A percentile compares a stretch with the other conserved stretches of the same genome.
Evolutionary conservation across 2,888 invertebrate genomes (phyloP).

Genomic region (Graphium colonna): DNA sequence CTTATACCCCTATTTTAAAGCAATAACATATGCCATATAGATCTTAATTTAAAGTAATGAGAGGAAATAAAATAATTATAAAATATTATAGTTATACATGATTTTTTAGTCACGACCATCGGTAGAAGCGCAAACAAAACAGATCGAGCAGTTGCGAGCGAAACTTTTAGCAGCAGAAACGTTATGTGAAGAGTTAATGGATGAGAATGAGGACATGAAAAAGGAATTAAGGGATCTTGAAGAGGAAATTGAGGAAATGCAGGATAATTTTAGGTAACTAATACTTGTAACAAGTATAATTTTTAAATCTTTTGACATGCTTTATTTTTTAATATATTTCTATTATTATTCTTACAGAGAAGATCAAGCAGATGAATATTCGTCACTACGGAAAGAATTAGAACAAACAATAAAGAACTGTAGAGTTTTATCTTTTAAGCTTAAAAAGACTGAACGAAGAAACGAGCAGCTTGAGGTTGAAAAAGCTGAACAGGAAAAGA

Average conservation of each 20-base stretch:
- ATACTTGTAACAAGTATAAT: no score
- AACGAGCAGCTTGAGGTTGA: constrained; percentile 93
- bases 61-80: no score
- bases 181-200: constrained; percentile 95
- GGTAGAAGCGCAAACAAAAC: constrained; percentile 77
- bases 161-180: constrained; percentile 95
- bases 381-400: constrained; percentile 94
- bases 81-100: neutral
- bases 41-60: no score
- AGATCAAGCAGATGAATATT: constrained; percentile 98
- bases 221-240: constrained; percentile 95
- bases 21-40: no score
- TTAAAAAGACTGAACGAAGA: constrained; percentile 96
- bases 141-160: constrained; percentile 86
- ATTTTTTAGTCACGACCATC: constrained; percentile 69
- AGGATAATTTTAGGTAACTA: constrained; percentile 94
- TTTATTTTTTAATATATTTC: no score
- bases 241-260: constrained; percentile 99
- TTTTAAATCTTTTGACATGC: neutral
- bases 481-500: constrained; percentile 86
- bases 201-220: constrained; percentile 97
- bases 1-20: no score
- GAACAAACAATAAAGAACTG: constrained; percentile 99
- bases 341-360: constrained; percentile 85
- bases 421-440: constrained; percentile 97